phyloP scores from a whole-genome alignment of 2,888 invertebrate genomes.

The Aspidapion aeneum region DNA sequence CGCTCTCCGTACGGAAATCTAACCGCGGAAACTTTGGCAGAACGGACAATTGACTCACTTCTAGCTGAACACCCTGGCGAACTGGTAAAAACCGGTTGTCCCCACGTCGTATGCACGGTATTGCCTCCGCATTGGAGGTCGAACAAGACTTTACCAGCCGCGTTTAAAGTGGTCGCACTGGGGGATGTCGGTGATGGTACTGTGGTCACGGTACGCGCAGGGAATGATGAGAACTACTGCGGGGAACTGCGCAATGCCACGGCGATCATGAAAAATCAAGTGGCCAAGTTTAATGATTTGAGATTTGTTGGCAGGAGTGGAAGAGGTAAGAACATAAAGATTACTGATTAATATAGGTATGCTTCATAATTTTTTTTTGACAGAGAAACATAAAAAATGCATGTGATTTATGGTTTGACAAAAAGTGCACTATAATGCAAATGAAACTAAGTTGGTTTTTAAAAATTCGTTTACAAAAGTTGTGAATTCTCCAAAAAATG shows the following conservation, averaged over 20 bases:
- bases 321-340: slow-evolving; percentile 95
- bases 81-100: slow-evolving; percentile 87
- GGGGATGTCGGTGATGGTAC: slow-evolving; percentile 96
- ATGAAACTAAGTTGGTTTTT: too few species aligned
- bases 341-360: too few species aligned
- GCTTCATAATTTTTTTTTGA: too few species aligned
- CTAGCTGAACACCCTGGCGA: slow-evolving; percentile 90
- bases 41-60: slow-evolving; percentile 82
- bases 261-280: slow-evolving; percentile 97
- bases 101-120: slow-evolving; percentile 93
- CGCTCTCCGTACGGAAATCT: slow-evolving; percentile 56
- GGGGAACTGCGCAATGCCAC: slow-evolving; percentile 93
- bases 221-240: slow-evolving; percentile 97
- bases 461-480: too few species aligned
- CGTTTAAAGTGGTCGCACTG: slow-evolving; percentile 94
- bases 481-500: too few species aligned
- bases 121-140: slow-evolving; percentile 96
- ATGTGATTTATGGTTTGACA: too few species aligned
- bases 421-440: too few species aligned
- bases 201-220: slow-evolving; percentile 90
- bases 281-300: slow-evolving; percentile 98
- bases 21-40: slow-evolving; percentile 87
- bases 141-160: slow-evolving; percentile 95
- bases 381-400: too few species aligned
- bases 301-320: slow-evolving; percentile 98